These are phyloP conservation scores for Antedon mediterranea DNA, from an alignment of 53 echinoderm and acorn worm species.

Conservation along the genomic window DNA sequence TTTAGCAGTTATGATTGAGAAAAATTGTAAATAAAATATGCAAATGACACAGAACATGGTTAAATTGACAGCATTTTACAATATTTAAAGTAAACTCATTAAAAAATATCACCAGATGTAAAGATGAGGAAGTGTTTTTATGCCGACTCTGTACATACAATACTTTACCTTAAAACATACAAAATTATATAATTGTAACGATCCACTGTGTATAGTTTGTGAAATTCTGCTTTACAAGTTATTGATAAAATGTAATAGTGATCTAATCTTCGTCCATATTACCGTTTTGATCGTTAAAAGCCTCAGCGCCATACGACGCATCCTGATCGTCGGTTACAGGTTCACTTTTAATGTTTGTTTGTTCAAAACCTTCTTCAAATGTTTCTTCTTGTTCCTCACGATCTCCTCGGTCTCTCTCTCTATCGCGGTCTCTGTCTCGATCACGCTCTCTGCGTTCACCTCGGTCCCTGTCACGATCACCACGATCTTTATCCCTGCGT, in stretches of 20 bases:
- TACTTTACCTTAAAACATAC: background rate
- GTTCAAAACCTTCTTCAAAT: background rate
- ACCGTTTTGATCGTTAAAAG: background rate
- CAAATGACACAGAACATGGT: too few species aligned
- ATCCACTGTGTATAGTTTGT: too few species aligned
- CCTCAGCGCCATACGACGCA: background rate
- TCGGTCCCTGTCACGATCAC: background rate
- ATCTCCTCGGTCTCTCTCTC: conserved; percentile 19
- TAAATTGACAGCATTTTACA: background rate
- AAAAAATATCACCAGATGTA: background rate
- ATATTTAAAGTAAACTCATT: background rate
- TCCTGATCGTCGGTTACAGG: background rate
- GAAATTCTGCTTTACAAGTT: too few species aligned
- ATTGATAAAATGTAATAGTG: too few species aligned
- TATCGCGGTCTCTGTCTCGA: conserved; percentile 27
- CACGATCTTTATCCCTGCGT: conserved; percentile 17
- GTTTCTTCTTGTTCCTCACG: conserved; percentile 11
- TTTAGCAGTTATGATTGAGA: too few species aligned
- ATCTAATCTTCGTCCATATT: background rate
- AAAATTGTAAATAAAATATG: background rate
- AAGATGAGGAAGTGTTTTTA: background rate
- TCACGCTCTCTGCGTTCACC: too few species aligned
- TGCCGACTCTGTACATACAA: background rate
- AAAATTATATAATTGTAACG: too few species aligned
- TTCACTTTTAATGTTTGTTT: background rate